A percentile compares a stretch with the other conserved stretches of the same genome.
These are phyloP conservation scores for Pelagia noctiluca DNA, from an alignment of 30 jellyfish, hydroid and myxozoan species.

Conservation along the genomic window DNA sequence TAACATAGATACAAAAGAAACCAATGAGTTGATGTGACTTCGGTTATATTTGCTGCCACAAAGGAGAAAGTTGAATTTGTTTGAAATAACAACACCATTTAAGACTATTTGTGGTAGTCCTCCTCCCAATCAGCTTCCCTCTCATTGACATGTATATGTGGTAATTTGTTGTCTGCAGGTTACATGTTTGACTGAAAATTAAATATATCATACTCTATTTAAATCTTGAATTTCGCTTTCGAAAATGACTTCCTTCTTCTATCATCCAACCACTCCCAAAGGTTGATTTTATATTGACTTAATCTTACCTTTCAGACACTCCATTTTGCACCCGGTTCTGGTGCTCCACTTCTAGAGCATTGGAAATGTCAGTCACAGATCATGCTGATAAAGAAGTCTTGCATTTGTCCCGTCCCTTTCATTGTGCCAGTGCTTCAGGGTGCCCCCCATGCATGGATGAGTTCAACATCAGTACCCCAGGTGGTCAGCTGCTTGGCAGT, in stretches of 20 bases:
- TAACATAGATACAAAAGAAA: too few species aligned
- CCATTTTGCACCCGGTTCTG: slow-evolving; percentile 62
- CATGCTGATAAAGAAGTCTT: slow-evolving; percentile 29
- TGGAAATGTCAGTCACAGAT: slow-evolving; percentile 39
- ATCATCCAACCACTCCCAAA: neutral
- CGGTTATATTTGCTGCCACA: too few species aligned
- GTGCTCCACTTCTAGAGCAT: slow-evolving; percentile 41
- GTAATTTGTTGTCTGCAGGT: too few species aligned
- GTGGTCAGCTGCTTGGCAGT: slow-evolving; percentile 54
- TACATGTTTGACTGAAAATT: too few species aligned
- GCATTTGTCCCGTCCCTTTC: slow-evolving; percentile 54
- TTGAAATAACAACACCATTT: too few species aligned
- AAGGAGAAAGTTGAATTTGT: too few species aligned
- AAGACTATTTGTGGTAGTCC: too few species aligned
- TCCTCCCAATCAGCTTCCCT: too few species aligned
- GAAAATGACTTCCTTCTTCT: neutral
- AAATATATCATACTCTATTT: too few species aligned
- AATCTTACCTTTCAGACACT: slow-evolving; percentile 26
- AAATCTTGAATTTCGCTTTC: neutral
- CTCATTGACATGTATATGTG: too few species aligned
- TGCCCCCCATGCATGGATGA: slow-evolving; percentile 73
- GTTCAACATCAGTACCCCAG: slow-evolving; percentile 38
- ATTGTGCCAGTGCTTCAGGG: slow-evolving; percentile 39
- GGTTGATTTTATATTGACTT: neutral
- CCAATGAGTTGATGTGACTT: too few species aligned